These are phyloP conservation scores for Drosophila niveifrons DNA, from an alignment of 2,888 invertebrate genomes.

Conservation along the genomic window DNA sequence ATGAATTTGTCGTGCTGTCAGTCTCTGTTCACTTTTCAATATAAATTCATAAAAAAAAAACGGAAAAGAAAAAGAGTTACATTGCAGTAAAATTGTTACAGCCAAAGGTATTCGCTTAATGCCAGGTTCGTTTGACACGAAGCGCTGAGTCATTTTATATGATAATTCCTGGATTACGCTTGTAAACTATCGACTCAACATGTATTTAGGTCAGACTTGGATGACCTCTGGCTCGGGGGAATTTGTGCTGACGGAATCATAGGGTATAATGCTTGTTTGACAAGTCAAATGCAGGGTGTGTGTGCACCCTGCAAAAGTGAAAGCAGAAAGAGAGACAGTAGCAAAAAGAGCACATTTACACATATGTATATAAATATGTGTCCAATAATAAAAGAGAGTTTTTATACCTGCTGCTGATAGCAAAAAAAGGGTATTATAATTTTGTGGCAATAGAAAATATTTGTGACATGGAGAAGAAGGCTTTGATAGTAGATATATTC, in stretches of 20 bases:
- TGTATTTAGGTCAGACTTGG: background rate
- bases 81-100: background rate
- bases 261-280: slow-evolving; percentile 44
- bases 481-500: too few relatives aligned
- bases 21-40: slow-evolving; percentile 11
- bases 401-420: background rate
- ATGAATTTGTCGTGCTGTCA: slow-evolving; percentile 59
- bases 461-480: too few relatives aligned
- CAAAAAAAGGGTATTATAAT: too few relatives aligned
- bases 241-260: slow-evolving; percentile 1
- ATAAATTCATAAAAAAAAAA: slow-evolving; percentile 10
- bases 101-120: background rate
- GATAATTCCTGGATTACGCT: slow-evolving; percentile 1
- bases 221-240: background rate
- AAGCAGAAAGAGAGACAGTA: slow-evolving; percentile 16
- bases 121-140: background rate
- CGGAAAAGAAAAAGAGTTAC: slow-evolving; percentile 5
- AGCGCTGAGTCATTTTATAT: slow-evolving; percentile 5
- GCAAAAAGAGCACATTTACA: slow-evolving; percentile 4
- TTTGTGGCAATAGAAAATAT: too few relatives aligned
- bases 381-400: slow-evolving; percentile 49
- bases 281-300: slow-evolving; percentile 72
- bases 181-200: slow-evolving; percentile 2
- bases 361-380: slow-evolving; percentile 27
- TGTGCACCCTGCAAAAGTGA: slow-evolving; percentile 27